These are phyloP conservation scores for Glomeris marginata DNA, from an alignment of 2,888 invertebrate genomes.

Conservation along the genomic window DNA sequence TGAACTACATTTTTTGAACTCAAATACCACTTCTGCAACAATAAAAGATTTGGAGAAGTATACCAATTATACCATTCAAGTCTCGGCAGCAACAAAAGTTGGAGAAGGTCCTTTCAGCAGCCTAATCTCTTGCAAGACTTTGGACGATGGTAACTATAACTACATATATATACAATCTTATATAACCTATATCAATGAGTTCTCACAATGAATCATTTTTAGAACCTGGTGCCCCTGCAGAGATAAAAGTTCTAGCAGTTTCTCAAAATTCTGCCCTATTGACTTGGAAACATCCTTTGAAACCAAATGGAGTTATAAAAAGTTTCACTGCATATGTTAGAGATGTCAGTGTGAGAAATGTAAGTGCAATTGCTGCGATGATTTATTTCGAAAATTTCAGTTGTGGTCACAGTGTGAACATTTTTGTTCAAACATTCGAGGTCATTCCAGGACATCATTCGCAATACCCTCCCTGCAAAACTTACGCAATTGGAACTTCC, in stretches of 20 bases:
- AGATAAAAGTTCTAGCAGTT: conserved; percentile 85
- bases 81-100: conserved; percentile 65
- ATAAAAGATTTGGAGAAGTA: conserved; percentile 46
- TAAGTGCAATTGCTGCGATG: too few species aligned
- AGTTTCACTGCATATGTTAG: conserved; percentile 79
- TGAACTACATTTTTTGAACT: too few species aligned
- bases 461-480: conserved; percentile 16
- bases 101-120: conserved; percentile 68
- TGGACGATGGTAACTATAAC: conserved; percentile 53
- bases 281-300: conserved; percentile 84
- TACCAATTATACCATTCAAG: conserved; percentile 74
- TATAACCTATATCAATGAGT: too few species aligned
- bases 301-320: conserved; percentile 81
- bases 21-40: conserved; percentile 2
- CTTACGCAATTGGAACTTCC: conserved; percentile 51
- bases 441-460: conserved; percentile 9
- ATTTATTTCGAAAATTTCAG: too few species aligned
- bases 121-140: conserved; percentile 62
- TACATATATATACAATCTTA: background rate
- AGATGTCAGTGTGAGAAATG: conserved; percentile 20
- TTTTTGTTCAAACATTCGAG: too few species aligned
- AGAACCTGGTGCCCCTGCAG: conserved; percentile 87
- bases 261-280: conserved; percentile 79
- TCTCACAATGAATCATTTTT: conserved; percentile 17
- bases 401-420: too few species aligned